Base-by-base conservation (phyloP, 1,140 invertebrate species). In the Scaptomyza montana region DNA sequence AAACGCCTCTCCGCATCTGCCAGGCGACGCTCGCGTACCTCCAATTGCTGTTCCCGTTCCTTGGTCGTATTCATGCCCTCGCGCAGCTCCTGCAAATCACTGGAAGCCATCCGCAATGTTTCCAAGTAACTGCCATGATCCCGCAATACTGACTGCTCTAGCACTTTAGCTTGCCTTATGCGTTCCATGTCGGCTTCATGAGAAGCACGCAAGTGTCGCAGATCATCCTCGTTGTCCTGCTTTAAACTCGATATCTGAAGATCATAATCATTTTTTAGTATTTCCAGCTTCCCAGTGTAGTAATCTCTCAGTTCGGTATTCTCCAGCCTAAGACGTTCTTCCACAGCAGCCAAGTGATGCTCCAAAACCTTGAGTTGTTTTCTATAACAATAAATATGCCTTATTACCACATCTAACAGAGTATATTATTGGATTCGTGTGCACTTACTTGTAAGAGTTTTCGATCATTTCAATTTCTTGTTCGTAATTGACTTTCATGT, bases 381-480 rank as follows among this genome's bases (percentile, higher is more conserved):
- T 64, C 93, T 93, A 50, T 30, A n/a, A 2, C 19, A 54, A 28
- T 7, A 61, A 19, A 28, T 2, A 33, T 9, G 0, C 2, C 3
- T 1, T 39, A 1, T 10, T 8, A 39, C 36, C 36, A 39, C 2
- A 39, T 39, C 36, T 39, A 3, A 39, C 36, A 10, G 8, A 39
- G 16, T 16, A 16, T 16, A 16, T 16, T 16, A 16, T 25, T 25
- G 21, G 21, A 43, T 13, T n/a, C 3, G 0, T 36, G 9, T 36
- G 30, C 1, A 79, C 79, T 85, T 75, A 93, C 93, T 93, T 93
- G 67, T 93, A 93, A 0, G 93, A 93, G 51, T 89, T 84, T 50
- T 93, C 93, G 43, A 93, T 85, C 56, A 93, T 79, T 73, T 93
- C 93, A 12, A 93, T 89, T 77, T 93, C 93, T 56, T 93, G 92